These are phyloP conservation scores for Platycheirus rosarum DNA, from an alignment of 2,888 invertebrate species.

Conservation along the genomic window DNA sequence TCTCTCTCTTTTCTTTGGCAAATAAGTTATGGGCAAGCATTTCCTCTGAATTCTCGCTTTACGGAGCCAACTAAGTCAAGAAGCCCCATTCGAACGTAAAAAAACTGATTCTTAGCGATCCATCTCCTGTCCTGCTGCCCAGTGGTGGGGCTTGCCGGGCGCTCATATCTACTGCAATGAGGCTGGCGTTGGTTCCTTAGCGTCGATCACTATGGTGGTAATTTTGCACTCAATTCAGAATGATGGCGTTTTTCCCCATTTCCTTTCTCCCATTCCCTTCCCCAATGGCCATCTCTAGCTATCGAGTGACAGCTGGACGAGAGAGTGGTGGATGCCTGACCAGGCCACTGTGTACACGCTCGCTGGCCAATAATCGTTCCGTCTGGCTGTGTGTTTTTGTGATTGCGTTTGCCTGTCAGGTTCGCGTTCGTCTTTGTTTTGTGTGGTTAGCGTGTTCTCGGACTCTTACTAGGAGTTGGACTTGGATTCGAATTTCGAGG, in stretches of 20 bases:
- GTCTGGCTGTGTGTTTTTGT: conserved; percentile 58
- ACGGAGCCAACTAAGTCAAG: conserved; percentile 24
- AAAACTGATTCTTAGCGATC: conserved; percentile 71
- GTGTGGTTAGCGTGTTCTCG: conserved; percentile 56
- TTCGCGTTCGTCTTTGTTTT: conserved; percentile 34
- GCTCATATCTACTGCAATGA: conserved; percentile 9
- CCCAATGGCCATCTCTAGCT: conserved; percentile 7
- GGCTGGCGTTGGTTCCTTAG: conserved; percentile 55
- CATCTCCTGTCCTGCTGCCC: conserved; percentile 70
- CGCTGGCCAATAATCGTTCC: conserved; percentile 68
- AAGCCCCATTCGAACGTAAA: conserved; percentile 25
- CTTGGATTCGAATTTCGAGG: conserved; percentile 66
- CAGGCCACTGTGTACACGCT: conserved; percentile 67
- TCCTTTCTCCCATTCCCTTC: conserved; percentile 16
- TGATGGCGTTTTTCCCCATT: conserved; percentile 68
- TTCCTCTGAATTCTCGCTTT: conserved; percentile 48
- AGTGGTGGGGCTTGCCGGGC: not conserved
- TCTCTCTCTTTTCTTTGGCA: conserved; percentile 18
- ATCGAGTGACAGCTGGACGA: conserved; percentile 58
- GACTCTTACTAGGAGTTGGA: conserved; percentile 46
- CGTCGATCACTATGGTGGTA: conserved; percentile 73
- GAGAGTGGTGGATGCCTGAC: conserved; percentile 61
- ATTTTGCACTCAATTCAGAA: conserved; percentile 72
- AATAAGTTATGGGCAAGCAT: conserved; percentile 66
- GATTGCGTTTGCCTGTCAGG: conserved; percentile 47